Percentiles rank a stretch among this genome's conserved stretches.
Conservation (phyloP, 2,113 vertebrate species). For the Salvelinus fontinalis region DNA sequence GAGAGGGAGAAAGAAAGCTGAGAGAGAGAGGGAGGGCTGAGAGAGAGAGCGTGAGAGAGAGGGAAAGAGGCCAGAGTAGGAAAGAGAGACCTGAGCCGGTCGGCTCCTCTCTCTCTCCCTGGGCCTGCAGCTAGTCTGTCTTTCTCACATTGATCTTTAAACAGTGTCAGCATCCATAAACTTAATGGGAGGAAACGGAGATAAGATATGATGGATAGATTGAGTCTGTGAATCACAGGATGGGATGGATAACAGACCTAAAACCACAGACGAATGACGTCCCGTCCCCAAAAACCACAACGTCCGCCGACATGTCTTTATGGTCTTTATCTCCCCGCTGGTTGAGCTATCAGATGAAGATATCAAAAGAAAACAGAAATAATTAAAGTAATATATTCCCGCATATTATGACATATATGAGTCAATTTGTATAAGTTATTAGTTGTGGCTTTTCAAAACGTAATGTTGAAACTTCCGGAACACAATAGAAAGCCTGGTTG, state of each 20-base stretch:
- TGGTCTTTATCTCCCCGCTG: not conserved
- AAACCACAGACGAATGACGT: not conserved
- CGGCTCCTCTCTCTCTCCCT: not conserved
- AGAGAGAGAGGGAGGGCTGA: no score
- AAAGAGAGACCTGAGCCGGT: not conserved
- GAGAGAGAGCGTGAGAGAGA: no score
- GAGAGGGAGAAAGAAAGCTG: no score
- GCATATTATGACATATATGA: not conserved
- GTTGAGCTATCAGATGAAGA: slow-evolving; percentile 19
- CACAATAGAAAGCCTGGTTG: not conserved
- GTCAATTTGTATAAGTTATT: not conserved
- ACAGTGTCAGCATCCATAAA: slow-evolving; percentile 51
- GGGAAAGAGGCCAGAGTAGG: no score
- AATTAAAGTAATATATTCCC: no score
- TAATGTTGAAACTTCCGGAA: not conserved
- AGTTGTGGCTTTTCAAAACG: not conserved
- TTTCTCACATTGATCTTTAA: slow-evolving; percentile 54
- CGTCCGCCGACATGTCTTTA: slow-evolving; percentile 9
- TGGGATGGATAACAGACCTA: slow-evolving; percentile 17
- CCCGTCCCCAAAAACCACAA: slow-evolving; percentile 13
- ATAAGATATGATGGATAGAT: slow-evolving; percentile 47
- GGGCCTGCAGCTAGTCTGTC: slow-evolving; percentile 6
- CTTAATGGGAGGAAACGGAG: slow-evolving; percentile 61
- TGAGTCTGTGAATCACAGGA: slow-evolving; percentile 54
- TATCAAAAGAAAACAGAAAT: not conserved